These are phyloP conservation scores for Mesopsocus fuscifrons DNA, from an alignment of 2,888 invertebrate genomes.

Conservation along the genomic window DNA sequence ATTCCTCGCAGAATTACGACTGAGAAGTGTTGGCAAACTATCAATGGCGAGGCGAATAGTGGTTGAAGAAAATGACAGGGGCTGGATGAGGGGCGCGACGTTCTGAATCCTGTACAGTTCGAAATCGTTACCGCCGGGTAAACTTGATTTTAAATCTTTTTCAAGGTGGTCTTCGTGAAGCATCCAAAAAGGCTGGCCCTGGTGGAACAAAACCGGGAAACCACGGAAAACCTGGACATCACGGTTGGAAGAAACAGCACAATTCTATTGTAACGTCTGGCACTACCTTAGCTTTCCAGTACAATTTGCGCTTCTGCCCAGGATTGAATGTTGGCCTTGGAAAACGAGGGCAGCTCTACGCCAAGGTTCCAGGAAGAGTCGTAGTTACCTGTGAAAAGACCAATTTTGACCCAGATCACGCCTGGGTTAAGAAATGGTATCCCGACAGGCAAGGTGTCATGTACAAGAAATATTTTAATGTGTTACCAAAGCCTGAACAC, in stretches of 20 bases:
- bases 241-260: constrained; percentile 60
- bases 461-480: constrained; percentile 70
- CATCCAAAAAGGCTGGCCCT: constrained; percentile 45
- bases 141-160: too few species aligned
- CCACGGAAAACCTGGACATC: constrained; percentile 50
- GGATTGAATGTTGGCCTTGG: constrained; percentile 68
- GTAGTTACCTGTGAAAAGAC: constrained; percentile 63
- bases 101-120: too few species aligned
- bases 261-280: constrained; percentile 44
- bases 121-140: too few species aligned
- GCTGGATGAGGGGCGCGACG: too few species aligned
- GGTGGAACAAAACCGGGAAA: constrained; percentile 49
- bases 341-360: constrained; percentile 57
- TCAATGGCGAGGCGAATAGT: too few species aligned
- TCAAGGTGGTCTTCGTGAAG: too few species aligned
- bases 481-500: constrained; percentile 60
- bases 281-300: constrained; percentile 48
- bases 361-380: constrained; percentile 60
- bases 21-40: too few species aligned
- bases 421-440: constrained; percentile 48
- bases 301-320: constrained; percentile 53
- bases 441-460: constrained; percentile 42
- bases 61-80: too few species aligned
- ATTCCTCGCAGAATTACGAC: too few species aligned
- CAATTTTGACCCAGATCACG: constrained; percentile 58